Base-by-base conservation (phyloP, 2,888 invertebrate species). In the Mythimna vitellina region DNA sequence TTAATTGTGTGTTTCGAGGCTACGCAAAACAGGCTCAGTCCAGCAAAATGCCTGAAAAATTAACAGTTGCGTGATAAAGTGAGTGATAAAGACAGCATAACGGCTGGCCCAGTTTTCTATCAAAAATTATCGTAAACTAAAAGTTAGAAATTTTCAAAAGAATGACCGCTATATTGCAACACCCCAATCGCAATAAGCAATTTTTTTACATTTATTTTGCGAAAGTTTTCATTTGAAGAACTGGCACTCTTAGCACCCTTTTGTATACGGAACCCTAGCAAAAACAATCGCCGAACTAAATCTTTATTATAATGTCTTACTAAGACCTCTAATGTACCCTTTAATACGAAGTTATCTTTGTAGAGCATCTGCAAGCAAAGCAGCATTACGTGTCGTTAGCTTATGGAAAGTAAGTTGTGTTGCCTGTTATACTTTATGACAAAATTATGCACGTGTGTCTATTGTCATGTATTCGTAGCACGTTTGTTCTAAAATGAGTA, bases 361-460 rank as follows among this genome's bases (percentile, higher is more conserved):
- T 76, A 53, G 85, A 35, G 12, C 80, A 85, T 84, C 85, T 29
- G 17, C 62, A 4, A 57, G 53, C 7, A 17, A 46, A 25, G 32
- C 7, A 25, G 38, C 7, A 76, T 82, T 80, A 73, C 67, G 70
- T 51, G 58, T 77, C 58, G 71, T 79, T 77, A 74, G 73, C 54
- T 38, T 67, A 76, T 73, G 66, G 76, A 78, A 80, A 80, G 83
- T 65, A 22, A 60, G 58, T 58, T 67, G 64, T 77, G 7, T 46
- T 46, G 46, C 46, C 46, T 3, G 46, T 46, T 17, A 46, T 46
- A 46, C 46, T 46, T 46, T 46, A 46, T 46, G 68, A 61, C 63
- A 66, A 78, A 77, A 70, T 63, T 65, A 67, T 57, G 78, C 49
- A 29, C 66, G 51, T 61, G 12, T 32, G 38, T 38, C n/a, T 56